A percentile compares a stretch with the other conserved stretches of the same genome.
These are phyloP conservation scores for Heteromormyrus szaboi DNA, from an alignment of 2,797 vertebrate genomes.

Conservation along the genomic window DNA sequence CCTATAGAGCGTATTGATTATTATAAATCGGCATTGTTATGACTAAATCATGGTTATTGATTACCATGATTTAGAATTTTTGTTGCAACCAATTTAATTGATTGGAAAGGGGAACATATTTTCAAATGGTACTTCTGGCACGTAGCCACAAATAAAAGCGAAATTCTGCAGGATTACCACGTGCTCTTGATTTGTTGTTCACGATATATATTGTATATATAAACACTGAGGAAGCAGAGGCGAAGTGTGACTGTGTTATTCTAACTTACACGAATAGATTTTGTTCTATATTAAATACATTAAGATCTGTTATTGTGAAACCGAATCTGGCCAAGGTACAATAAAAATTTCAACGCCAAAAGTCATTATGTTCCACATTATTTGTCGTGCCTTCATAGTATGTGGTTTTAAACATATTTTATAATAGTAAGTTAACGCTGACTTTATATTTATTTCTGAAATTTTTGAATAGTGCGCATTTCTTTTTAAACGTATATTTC, in stretches of 20 bases:
- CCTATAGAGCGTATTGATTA: neutral
- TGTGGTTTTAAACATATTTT: neutral
- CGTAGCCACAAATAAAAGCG: slow-evolving; percentile 29
- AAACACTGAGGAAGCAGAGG: neutral
- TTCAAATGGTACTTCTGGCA: slow-evolving; percentile 28
- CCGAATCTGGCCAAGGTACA: neutral
- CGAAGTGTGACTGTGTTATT: neutral
- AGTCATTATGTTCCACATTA: neutral
- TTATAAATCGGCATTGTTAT: neutral
- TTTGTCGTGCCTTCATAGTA: neutral
- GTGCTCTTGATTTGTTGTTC: slow-evolving; percentile 19
- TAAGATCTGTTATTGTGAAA: neutral
- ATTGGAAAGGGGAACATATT: slow-evolving; percentile 44
- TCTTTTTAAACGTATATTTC: neutral
- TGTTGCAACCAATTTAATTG: slow-evolving; percentile 44
- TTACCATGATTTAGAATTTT: slow-evolving; percentile 23
- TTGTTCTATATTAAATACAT: neutral
- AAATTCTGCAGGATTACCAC: slow-evolving; percentile 19
- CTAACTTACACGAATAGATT: neutral
- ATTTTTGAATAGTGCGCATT: neutral
- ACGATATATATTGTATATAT: neutral
- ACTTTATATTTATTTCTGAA: neutral
- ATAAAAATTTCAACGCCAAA: neutral
- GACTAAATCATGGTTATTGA: slow-evolving; percentile 39
- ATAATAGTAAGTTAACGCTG: neutral